A percentile compares a stretch with the other conserved stretches of the same genome.
Conservation (phyloP, 2,888 invertebrate genomes). For the Lamellibrachia satsuma region DNA sequence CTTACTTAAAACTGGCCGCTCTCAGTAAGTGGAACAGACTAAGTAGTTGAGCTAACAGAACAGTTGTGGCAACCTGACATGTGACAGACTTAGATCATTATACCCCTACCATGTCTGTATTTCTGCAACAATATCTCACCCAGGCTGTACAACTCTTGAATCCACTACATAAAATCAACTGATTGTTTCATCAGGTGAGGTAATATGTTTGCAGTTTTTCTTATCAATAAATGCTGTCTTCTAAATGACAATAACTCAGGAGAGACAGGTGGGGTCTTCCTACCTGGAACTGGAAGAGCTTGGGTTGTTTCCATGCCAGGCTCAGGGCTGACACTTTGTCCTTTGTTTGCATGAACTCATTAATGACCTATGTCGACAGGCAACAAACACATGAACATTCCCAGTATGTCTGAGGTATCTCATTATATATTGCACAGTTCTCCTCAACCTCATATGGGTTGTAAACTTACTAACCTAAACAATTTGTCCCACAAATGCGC, state of each 20-base stretch:
- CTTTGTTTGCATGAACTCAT: conserved; percentile 51
- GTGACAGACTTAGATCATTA: background rate
- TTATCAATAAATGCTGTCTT: no score
- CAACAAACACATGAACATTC: background rate
- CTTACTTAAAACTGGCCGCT: no score
- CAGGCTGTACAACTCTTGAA: background rate
- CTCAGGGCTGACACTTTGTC: conserved; percentile 47
- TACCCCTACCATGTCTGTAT: background rate
- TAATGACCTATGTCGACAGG: conserved; percentile 48
- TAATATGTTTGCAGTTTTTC: no score
- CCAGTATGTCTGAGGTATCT: background rate
- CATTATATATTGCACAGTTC: background rate
- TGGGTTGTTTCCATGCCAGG: conserved; percentile 52
- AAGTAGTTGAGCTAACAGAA: no score
- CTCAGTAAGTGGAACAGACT: no score
- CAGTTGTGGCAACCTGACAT: no score
- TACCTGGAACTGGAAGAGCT: conserved; percentile 47
- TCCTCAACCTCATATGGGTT: background rate
- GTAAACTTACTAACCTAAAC: no score
- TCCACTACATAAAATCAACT: background rate
- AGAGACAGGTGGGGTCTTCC: background rate
- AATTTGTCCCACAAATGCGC: no score
- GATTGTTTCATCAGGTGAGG: no score
- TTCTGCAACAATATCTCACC: background rate
- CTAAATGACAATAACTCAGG: background rate